Base-by-base conservation (phyloP, 1,140 invertebrate species). In the Trissolcus basalis region DNA sequence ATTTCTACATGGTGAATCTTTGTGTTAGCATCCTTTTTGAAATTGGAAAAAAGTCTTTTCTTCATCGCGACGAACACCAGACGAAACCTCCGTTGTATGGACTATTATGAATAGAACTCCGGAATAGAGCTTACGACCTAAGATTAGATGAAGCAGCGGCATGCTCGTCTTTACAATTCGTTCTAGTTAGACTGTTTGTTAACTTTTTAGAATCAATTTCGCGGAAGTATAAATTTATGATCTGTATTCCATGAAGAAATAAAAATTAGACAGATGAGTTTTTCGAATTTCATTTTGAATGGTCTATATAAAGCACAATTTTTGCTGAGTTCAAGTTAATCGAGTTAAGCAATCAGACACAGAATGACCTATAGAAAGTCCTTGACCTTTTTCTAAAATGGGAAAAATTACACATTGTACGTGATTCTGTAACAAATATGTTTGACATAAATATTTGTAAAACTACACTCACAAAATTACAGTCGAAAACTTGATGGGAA, bases 71-170 rank as follows among this genome's bases (percentile, higher is more conserved):
- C 19, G 19, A 6, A 27, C 48, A 64, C 39, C 35, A 41, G 49
- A 59, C 59, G 59, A 77, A 64, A 60, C 51, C 69, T 54, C 59
- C 64, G 58, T 63, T 77, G 75, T 65, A 63, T 59, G 55, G 58
- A 73, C 69, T 65, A 73, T 77, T 59, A 65, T 69, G 72, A 69
- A 65, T 65, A 76, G 54, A 27, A 51, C n/a, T n/a, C n/a, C n/a
- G n/a, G n/a, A n/a, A n/a, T n/a, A n/a, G n/a, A n/a, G 45, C 39
- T 55, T 48, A 59, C 11, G 32, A 43, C 19, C 8, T 14, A 35
- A 60, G 69, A 76, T 70, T 65, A 69, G 49, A 69, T 43, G 59
- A 63, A 68, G 51, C 55, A 61, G 47, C 55, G 58, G 39, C 39
- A 32, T 47, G 33, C 60, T 59, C 68, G 47, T 27, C 56, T 51